Conservation (phyloP, 2,797 vertebrate genomes). For the Acanthurus leucopareius region DNA sequence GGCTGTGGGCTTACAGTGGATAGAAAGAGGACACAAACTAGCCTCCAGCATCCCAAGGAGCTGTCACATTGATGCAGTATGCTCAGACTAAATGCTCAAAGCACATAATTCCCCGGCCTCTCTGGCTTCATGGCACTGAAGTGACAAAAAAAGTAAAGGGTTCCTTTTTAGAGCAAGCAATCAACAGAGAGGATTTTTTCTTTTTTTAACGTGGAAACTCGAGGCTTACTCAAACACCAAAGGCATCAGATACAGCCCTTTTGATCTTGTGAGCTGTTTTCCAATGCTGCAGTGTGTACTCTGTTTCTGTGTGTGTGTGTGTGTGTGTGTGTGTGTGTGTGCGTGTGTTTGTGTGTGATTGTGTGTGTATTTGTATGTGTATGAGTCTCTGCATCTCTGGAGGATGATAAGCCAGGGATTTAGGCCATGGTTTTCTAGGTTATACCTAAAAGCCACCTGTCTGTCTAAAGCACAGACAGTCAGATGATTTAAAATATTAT, state of each 20-base stretch:
- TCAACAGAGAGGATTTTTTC: slow-evolving; percentile 31
- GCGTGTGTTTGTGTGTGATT: too few species aligned
- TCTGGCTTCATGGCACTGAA: slow-evolving; percentile 45
- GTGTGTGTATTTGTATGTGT: too few species aligned
- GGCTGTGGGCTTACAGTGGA: slow-evolving; percentile 31
- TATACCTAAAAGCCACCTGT: slow-evolving; percentile 79
- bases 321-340: not conserved
- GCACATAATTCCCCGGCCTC: slow-evolving; percentile 49
- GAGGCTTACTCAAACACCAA: slow-evolving; percentile 26
- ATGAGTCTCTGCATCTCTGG: slow-evolving; percentile 41
- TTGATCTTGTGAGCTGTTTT: slow-evolving; percentile 52
- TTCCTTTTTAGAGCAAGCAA: slow-evolving; percentile 35
- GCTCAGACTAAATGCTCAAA: slow-evolving; percentile 70
- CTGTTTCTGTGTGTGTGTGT: slow-evolving; percentile 19
- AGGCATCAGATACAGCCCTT: slow-evolving; percentile 53
- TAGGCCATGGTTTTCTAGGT: slow-evolving; percentile 74
- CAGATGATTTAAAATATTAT: slow-evolving; percentile 65
- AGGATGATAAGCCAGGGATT: slow-evolving; percentile 71
- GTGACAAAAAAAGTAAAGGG: slow-evolving; percentile 33
- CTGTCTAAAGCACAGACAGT: slow-evolving; percentile 61
- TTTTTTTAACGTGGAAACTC: slow-evolving; percentile 37
- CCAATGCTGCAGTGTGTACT: slow-evolving; percentile 12
- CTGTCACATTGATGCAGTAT: slow-evolving; percentile 74
- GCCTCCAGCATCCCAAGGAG: slow-evolving; percentile 65
- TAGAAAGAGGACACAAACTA: slow-evolving; percentile 63